phyloP scores from a whole-genome alignment of 2,888 invertebrate genomes.

The Malthinus flaveolus region DNA sequence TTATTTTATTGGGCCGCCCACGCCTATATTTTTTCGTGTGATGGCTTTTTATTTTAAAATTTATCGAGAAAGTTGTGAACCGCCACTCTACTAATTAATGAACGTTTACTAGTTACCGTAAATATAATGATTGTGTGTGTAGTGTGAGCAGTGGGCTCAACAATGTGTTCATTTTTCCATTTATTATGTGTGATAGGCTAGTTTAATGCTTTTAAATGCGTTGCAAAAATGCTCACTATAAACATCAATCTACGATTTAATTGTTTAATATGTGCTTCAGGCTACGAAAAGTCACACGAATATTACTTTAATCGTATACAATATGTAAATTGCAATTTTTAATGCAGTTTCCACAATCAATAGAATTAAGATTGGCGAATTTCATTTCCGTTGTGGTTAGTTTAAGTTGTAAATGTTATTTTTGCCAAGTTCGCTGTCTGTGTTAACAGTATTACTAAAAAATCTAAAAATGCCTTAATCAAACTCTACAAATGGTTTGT shows the following conservation, averaged over 20 bases:
- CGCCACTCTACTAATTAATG: conserved; percentile 23
- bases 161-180: not conserved
- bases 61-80: conserved; percentile 1
- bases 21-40: not conserved
- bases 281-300: conserved; percentile 15
- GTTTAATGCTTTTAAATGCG: conserved; percentile 16
- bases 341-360: no score
- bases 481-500: no score
- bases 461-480: no score
- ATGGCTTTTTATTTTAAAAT: not conserved
- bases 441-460: no score
- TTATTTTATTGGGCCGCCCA: conserved; percentile 1
- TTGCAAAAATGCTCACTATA: conserved; percentile 15
- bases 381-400: no score
- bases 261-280: conserved; percentile 11
- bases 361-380: no score
- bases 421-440: no score
- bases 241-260: conserved; percentile 10
- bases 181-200: conserved; percentile 23
- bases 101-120: conserved; percentile 18
- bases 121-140: conserved; percentile 16
- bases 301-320: no score
- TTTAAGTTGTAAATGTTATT: no score
- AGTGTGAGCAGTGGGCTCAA: conserved; percentile 8
- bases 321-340: no score